phyloP scores from a whole-genome alignment of 2,888 invertebrate species.

The Leptinotarsa juncta region DNA sequence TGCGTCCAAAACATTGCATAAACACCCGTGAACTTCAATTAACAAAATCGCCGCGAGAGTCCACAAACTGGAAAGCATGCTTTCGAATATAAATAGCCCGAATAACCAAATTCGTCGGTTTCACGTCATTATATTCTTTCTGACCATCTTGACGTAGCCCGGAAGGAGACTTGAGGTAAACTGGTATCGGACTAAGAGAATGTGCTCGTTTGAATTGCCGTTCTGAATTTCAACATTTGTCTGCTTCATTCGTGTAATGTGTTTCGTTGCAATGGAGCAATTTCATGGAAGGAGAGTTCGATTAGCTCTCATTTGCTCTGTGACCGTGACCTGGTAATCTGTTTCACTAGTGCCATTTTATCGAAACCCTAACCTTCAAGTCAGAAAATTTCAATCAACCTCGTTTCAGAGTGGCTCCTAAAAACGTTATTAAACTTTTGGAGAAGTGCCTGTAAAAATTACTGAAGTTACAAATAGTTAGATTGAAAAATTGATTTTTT shows the following conservation, averaged over 20 bases:
- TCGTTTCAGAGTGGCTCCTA: too few species aligned
- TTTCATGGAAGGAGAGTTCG: too few species aligned
- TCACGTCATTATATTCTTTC: neutral
- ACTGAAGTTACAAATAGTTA: too few species aligned
- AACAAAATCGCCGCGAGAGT: slow-evolving; percentile 10
- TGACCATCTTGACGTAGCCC: neutral
- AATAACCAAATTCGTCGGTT: neutral
- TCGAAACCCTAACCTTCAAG: too few species aligned
- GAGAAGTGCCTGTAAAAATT: too few species aligned
- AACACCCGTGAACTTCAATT: neutral
- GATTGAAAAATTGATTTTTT: too few species aligned
- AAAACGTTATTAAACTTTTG: too few species aligned
- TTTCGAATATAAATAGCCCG: neutral
- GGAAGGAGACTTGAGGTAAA: neutral
- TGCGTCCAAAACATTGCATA: slow-evolving; percentile 10
- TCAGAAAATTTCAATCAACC: too few species aligned
- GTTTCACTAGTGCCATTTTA: too few species aligned
- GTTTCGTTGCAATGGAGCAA: neutral
- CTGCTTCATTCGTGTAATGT: neutral
- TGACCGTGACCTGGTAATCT: neutral
- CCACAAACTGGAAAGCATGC: neutral
- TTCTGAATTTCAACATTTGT: slow-evolving; percentile 4
- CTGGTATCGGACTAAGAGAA: neutral
- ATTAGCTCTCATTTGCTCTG: neutral
- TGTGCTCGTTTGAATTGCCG: neutral